Evolutionary conservation across 1,140 invertebrate genomes (phyloP).

Genomic region (Bilobella aurantiaca): DNA sequence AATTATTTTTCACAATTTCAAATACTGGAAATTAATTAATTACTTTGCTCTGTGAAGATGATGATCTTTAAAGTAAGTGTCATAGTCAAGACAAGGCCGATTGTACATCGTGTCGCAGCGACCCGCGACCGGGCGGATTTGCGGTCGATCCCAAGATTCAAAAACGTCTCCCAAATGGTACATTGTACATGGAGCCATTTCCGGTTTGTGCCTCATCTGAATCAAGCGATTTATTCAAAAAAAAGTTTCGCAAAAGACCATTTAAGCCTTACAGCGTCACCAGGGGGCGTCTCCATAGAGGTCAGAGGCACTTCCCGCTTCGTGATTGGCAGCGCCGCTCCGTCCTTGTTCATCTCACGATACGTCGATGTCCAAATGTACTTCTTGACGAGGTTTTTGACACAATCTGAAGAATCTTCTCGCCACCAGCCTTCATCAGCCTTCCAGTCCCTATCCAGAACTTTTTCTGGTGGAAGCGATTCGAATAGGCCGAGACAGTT

Average conservation of each 20-base stretch:
- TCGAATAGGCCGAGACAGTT: slow-evolving; percentile 15
- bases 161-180: slow-evolving; percentile 20
- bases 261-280: slow-evolving; percentile 19
- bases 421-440: slow-evolving; percentile 23
- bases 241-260: slow-evolving; percentile 6
- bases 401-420: slow-evolving; percentile 20
- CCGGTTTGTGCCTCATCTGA: slow-evolving; percentile 2
- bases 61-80: slow-evolving; percentile 33
- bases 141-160: slow-evolving; percentile 28
- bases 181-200: slow-evolving; percentile 2
- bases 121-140: slow-evolving; percentile 18
- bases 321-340: slow-evolving; percentile 23
- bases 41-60: slow-evolving; percentile 22
- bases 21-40: background rate
- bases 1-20: too few relatives aligned
- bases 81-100: slow-evolving; percentile 22
- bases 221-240: background rate
- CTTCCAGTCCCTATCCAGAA: slow-evolving; percentile 14
- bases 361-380: slow-evolving; percentile 32
- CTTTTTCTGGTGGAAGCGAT: background rate
- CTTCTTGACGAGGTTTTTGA: slow-evolving; percentile 24
- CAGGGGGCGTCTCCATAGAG: slow-evolving; percentile 26
- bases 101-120: slow-evolving; percentile 32
- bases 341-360: slow-evolving; percentile 34
- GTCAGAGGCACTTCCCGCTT: slow-evolving; percentile 16